Percentiles rank a stretch among this genome's conserved stretches.
These are phyloP conservation scores for Drosophila guanche DNA, from an alignment of 1,140 invertebrate genomes.

Conservation along the genomic window DNA sequence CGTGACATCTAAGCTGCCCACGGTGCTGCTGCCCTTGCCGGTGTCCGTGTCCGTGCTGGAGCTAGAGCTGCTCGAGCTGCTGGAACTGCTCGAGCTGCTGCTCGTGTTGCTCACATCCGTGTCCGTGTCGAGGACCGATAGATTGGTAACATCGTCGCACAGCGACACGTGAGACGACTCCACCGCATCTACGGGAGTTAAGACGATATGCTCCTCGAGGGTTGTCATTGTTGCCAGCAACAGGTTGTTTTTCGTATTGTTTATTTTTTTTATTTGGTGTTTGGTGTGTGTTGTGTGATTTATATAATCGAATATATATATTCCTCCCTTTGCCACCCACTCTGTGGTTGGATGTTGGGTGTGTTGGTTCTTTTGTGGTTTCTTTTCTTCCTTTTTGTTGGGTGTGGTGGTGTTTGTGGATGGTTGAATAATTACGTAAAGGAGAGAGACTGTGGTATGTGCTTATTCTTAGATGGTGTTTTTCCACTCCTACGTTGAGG, in stretches of 20 bases:
- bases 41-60: slow-evolving; percentile 63
- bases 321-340: slow-evolving; percentile 1
- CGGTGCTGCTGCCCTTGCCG: slow-evolving; percentile 67
- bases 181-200: no score
- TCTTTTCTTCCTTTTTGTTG: not conserved
- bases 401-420: no score
- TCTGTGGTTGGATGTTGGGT: not conserved
- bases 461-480: no score
- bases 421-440: no score
- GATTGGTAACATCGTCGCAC: slow-evolving; percentile 54
- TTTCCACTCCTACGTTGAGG: slow-evolving; percentile 3
- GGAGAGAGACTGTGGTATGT: no score
- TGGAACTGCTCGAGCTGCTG: slow-evolving; percentile 53
- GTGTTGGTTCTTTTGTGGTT: not conserved
- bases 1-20: slow-evolving; percentile 62
- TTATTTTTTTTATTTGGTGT: slow-evolving; percentile 10
- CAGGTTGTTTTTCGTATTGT: not conserved
- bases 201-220: slow-evolving; percentile 19
- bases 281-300: slow-evolving; percentile 1
- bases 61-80: slow-evolving; percentile 49
- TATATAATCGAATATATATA: not conserved
- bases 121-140: slow-evolving; percentile 54
- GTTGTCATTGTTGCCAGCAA: slow-evolving; percentile 2
- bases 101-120: slow-evolving; percentile 68
- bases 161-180: slow-evolving; percentile 4